Evolutionary conservation across 2,888 invertebrate genomes (phyloP), one percentile per base, ranked within the genome.

Genomic region (Zonitis immaculata): DNA sequence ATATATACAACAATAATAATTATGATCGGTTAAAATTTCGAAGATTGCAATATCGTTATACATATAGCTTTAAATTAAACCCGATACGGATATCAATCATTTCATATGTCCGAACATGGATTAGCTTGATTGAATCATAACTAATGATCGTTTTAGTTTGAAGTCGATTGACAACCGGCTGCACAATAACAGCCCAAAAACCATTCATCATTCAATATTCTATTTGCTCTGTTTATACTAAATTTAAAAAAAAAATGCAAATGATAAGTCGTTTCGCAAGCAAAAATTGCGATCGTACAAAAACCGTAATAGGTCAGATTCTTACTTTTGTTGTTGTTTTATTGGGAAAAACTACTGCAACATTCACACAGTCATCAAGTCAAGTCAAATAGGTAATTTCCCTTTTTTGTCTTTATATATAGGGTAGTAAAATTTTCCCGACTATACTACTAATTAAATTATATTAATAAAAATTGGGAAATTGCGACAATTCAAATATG

Each of bases 101-200:
- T 57, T 52, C 5, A 60, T 50, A 63, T 62, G 57, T 62, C 60
- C 57, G 49, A 49, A 49, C 57, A 57, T 44, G 65, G 67, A 68
- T 69, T 66, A 66, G 61, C 60, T 62, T 61, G 68, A 67, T 69
- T 69, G 68, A 69, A 69, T 69, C 64, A 69, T 69, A 69, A 69
- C 66, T 69, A 69, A 69, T 69, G 69, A 69, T 69, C 67, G 64
- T 52, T 63, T 65, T 66, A 64, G 59, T 58, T 57, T 58, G 54
- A 54, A 49, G 57, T 48, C 57, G 63, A 66, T 65, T 66, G 67
- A 66, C 67, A 66, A 64, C 59, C 61, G 63, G 58, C 58, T 63
- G 61, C 62, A 68, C 64, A 68, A 66, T 67, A 63, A 65, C 64
- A 51, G 53, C 57, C 32, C 32, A n/a, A 8, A 11, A 61, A 62